Base-by-base conservation (phyloP, 1,140 invertebrate genomes). In the Polypedilum vanderplanki region DNA sequence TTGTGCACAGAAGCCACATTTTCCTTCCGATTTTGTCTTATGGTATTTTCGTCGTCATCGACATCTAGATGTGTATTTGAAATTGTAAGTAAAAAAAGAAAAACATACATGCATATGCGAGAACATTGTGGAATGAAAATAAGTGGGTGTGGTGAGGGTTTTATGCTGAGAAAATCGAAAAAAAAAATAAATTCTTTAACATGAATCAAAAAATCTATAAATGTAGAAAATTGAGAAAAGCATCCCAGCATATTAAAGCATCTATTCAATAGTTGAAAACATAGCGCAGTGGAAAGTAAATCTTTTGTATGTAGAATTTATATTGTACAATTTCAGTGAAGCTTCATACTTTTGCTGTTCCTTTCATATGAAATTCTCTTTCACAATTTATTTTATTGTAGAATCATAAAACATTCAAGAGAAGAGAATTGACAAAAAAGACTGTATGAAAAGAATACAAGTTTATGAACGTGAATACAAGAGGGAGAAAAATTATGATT, bases 1-100 rank as follows among this genome's bases (percentile, higher is more conserved):
- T 70, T 70, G 17, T 18, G 65, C 65, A 70, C 17, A 9, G 65
- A 70, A 70, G 65, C 65, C 17, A 70, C 20, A 20, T 70, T 70
- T 70, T 18, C 65, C 65, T 57, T 57, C 12, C 46, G 46, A 57
- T 57, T 57, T 57, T 12, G 12, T 33, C 24, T 33, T 33, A 33
- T 33, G 24, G 24, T 33, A 33, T 33, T 33, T 5, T 33, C 24
- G 24, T 33, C 5, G 24, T 33, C 5, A 5, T 33, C 24, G 24
- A 33, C 24, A 33, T 33, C 24, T 5, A 33, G 1, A 5, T 33
- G 24, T 33, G 24, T 33, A 33, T 33, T 33, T 33, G 24, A 5
- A 33, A 33, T 33, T 33, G 24, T n/a, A 33, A 33, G 24, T 33
- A 33, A 33, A 33, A 33, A 33, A 33, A 1, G 5, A 33, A 33